These are phyloP conservation scores for Elegia similella DNA, from an alignment of 2,888 invertebrate species.

Conservation along the genomic window DNA sequence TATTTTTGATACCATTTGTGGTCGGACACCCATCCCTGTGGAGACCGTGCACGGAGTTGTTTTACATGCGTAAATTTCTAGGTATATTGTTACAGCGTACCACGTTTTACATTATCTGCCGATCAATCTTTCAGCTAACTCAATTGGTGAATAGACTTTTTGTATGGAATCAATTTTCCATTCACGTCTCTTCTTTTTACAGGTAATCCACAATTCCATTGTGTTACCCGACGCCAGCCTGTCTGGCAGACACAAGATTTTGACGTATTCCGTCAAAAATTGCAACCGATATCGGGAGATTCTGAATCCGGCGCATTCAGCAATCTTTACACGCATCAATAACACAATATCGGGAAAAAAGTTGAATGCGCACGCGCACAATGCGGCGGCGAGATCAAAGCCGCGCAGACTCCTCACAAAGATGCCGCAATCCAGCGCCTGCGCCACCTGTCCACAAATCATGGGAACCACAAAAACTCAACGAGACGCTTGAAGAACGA, in stretches of 20 bases:
- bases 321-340: slow-evolving; percentile 57
- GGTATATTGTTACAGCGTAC: neutral
- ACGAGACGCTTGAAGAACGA: slow-evolving; percentile 8
- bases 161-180: neutral
- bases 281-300: slow-evolving; percentile 39
- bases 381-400: slow-evolving; percentile 70
- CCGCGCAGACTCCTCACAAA: slow-evolving; percentile 41
- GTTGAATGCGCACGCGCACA: slow-evolving; percentile 68
- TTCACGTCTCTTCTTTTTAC: neutral
- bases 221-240: slow-evolving; percentile 30
- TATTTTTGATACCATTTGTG: too few species aligned
- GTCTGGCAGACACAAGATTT: slow-evolving; percentile 24
- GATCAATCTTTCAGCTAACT: neutral
- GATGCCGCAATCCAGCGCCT: slow-evolving; percentile 65
- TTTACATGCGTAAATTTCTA: too few species aligned
- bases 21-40: too few species aligned
- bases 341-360: slow-evolving; percentile 57
- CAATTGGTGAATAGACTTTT: neutral
- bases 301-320: slow-evolving; percentile 39
- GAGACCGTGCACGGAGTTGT: too few species aligned
- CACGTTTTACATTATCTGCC: neutral
- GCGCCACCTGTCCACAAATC: slow-evolving; percentile 77
- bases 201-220: neutral
- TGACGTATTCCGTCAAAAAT: slow-evolving; percentile 16
- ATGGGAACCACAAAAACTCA: slow-evolving; percentile 65